Percentiles rank a stretch among this genome's conserved stretches.
These are phyloP conservation scores for Cataglyphis livida DNA, from an alignment of 2,888 invertebrate genomes.

Conservation along the genomic window DNA sequence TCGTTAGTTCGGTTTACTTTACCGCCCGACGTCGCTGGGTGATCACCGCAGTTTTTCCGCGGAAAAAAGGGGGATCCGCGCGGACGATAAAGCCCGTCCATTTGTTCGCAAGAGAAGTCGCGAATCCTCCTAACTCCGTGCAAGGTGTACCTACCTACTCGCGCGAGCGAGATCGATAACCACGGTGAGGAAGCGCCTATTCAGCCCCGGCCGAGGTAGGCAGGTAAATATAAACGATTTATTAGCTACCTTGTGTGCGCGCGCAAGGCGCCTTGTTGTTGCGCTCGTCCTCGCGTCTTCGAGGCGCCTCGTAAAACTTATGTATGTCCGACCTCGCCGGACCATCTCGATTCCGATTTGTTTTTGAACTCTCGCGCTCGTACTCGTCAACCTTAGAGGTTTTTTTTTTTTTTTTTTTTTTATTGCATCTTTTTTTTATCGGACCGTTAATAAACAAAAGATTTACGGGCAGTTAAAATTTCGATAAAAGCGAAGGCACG, in stretches of 20 bases:
- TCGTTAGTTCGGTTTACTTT: slow-evolving; percentile 44
- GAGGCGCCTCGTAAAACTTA: slow-evolving; percentile 42
- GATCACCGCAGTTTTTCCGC: slow-evolving; percentile 45
- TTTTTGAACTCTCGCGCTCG: slow-evolving; percentile 6
- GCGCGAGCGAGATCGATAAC: slow-evolving; percentile 27
- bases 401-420: neutral
- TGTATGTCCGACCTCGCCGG: neutral
- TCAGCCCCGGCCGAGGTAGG: neutral
- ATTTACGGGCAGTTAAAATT: slow-evolving; percentile 1
- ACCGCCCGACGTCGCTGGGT: slow-evolving; percentile 1
- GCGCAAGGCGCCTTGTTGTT: neutral
- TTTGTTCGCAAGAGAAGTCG: slow-evolving; percentile 31
- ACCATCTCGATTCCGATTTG: neutral
- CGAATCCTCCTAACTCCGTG: neutral
- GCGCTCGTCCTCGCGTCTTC: slow-evolving; percentile 37
- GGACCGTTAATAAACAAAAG: slow-evolving; percentile 8
- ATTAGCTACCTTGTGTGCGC: slow-evolving; percentile 26
- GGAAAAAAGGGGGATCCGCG: neutral
- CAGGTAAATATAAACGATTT: slow-evolving; percentile 44
- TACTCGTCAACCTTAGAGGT: slow-evolving; percentile 11
- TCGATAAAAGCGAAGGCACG: neutral
- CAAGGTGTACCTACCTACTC: neutral
- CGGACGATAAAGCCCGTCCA: slow-evolving; percentile 42
- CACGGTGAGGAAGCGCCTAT: slow-evolving; percentile 14
- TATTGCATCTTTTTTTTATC: neutral